Evolutionary conservation across 2,888 invertebrate species (phyloP).

Genomic region (Torymus tubicola): DNA sequence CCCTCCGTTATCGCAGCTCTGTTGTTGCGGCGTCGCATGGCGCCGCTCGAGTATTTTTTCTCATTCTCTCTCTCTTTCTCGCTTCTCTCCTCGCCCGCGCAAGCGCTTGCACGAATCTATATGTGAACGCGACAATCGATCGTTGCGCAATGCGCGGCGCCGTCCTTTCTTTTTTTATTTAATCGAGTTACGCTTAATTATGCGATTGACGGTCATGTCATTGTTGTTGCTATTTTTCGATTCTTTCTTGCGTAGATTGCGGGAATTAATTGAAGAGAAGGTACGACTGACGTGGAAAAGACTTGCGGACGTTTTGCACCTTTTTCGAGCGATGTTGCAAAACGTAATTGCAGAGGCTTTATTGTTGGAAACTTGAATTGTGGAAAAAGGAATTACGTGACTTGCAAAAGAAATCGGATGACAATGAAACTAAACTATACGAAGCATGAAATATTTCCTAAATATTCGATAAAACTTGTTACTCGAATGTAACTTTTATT

Average conservation of each 20-base stretch:
- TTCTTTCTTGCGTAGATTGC: neutral
- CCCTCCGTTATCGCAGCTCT: constrained; percentile 1
- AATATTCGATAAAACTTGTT: no score
- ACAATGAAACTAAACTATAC: no score
- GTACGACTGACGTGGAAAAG: neutral
- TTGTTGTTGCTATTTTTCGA: constrained; percentile 5
- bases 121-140: constrained; percentile 30
- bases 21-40: constrained; percentile 1
- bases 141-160: constrained; percentile 10
- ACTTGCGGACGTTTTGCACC: neutral
- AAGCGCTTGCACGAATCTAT: no score
- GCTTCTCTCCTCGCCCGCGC: neutral
- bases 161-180: constrained; percentile 17
- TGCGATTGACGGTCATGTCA: neutral
- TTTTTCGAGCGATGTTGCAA: no score
- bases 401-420: no score
- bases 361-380: no score
- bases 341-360: no score
- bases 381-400: no score
- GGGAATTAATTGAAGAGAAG: neutral
- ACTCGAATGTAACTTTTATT: no score
- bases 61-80: neutral
- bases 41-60: neutral
- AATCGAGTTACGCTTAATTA: constrained; percentile 31
- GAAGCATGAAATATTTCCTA: no score